Evolutionary conservation across 2,797 vertebrate genomes (phyloP).

Genomic region (Myripristis jacobus): DNA sequence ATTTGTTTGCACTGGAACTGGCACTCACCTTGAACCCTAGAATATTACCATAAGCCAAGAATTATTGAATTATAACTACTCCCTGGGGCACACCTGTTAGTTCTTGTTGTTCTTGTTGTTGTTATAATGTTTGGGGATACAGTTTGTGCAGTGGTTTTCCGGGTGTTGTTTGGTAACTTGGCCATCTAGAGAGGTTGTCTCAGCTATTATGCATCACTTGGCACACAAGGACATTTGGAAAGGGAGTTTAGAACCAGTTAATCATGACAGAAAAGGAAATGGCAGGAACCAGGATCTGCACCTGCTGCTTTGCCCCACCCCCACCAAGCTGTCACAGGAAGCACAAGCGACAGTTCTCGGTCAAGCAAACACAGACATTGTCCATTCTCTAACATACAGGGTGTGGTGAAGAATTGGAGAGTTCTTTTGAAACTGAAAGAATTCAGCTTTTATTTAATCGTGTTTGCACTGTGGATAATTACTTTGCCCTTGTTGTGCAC

Average conservation of each 20-base stretch:
- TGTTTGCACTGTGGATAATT: constrained; percentile 36
- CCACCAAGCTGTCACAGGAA: constrained; percentile 37
- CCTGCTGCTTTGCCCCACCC: constrained; percentile 53
- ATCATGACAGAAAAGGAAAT: constrained; percentile 33
- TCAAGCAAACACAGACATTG: constrained; percentile 35
- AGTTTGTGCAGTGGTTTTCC: constrained; percentile 34
- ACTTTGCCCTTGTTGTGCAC: background rate
- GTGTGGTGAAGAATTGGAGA: constrained; percentile 41
- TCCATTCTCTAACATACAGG: constrained; percentile 30
- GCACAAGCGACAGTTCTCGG: constrained; percentile 32
- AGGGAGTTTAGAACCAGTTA: constrained; percentile 19
- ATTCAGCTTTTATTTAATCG: background rate
- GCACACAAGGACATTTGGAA: constrained; percentile 16
- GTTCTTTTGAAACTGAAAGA: constrained; percentile 23
- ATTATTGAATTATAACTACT: constrained; percentile 47
- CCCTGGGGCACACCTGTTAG: constrained; percentile 35
- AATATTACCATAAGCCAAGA: constrained; percentile 14
- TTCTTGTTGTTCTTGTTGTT: no score
- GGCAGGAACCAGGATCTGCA: constrained; percentile 37
- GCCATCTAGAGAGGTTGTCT: background rate
- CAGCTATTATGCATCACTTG: constrained; percentile 28
- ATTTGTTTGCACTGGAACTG: constrained; percentile 30
- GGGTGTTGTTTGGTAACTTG: background rate
- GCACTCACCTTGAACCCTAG: constrained; percentile 9
- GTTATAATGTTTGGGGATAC: constrained; percentile 30